Evolutionary conservation across 2,888 invertebrate species (phyloP), one percentile per base, ranked within the genome.

Genomic region (Dioctria linearis): DNA sequence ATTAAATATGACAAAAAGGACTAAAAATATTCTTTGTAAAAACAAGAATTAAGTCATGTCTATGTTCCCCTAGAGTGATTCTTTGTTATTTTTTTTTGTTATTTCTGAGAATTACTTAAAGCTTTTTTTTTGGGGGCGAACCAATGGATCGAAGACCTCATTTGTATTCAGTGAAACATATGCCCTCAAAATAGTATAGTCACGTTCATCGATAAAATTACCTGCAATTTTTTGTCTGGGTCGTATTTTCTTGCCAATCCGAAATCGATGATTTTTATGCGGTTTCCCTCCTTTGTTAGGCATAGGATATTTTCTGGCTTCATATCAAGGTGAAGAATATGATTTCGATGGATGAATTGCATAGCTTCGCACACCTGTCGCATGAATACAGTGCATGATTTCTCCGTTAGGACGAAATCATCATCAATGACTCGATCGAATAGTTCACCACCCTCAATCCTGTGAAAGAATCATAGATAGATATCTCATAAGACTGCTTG

Each of bases 281-380:
- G 92, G 90, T 99, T 99, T n/a, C 99, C 98, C 75, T 96, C 93
- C 87, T 96, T 95, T 81, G 98, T 96, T 40, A 99, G 92, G 86
- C 99, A 99, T 75, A 99, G 92, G 85, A 99, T 98, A 89, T 99
- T 99, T 90, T 99, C 99, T 8, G 99, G 99, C 95, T 99, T 99
- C 92, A 99, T 93, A 88, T 99, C 99, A 79, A 99, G 91, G 90
- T 99, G 99, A 79, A 99, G 90, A 84, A 99, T 97, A 86, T 96
- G 95, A 89, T 97, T 96, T 81, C 95, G 93, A 87, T 99, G 99
- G 86, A 99, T 98, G 88, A 98, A 99, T 86, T 96, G 95, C 83
- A 99, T 95, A 42, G 98, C 99, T 88, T 99, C 98, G 89, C 98
- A 98, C 83, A 99, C 98, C 90, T 99, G 99, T 57, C 98, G 91